Conservation (phyloP, 2,113 vertebrate species). For the Grallaria varia region DNA sequence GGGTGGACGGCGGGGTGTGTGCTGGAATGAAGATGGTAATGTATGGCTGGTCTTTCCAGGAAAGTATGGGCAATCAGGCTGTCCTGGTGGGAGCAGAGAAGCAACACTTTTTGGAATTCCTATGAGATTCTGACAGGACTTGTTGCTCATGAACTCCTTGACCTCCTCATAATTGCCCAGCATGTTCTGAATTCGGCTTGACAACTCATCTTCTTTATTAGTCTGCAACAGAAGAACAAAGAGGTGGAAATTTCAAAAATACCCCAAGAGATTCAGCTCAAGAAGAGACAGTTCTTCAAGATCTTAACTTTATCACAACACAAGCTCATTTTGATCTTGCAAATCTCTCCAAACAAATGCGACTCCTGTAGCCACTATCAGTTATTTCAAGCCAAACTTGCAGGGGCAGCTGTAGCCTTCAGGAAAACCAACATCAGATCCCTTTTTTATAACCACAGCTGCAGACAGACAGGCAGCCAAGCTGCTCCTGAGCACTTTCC, state of each 20-base stretch:
- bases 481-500: neutral
- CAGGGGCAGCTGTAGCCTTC: neutral
- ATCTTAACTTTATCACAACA: neutral
- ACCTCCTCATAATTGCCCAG: slow-evolving; percentile 92
- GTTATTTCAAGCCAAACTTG: neutral
- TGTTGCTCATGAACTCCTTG: slow-evolving; percentile 76
- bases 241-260: neutral
- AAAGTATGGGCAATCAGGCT: slow-evolving; percentile 44
- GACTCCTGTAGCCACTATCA: neutral
- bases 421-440: neutral
- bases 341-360: neutral
- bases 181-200: slow-evolving; percentile 89
- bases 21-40: slow-evolving; percentile 69
- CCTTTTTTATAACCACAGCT: neutral
- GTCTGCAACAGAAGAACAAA: slow-evolving; percentile 75
- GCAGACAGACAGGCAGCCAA: neutral
- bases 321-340: neutral
- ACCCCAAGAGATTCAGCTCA: neutral
- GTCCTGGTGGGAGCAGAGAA: slow-evolving; percentile 45
- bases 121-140: slow-evolving; percentile 66
- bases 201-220: slow-evolving; percentile 90
- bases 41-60: slow-evolving; percentile 59
- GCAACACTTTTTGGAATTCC: slow-evolving; percentile 58
- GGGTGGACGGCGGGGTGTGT: slow-evolving; percentile 43
- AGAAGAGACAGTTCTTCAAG: neutral